Percentiles rank a stretch among this genome's conserved stretches.
Conservation (phyloP, 2,888 invertebrate species). For the Tachina grossa region DNA sequence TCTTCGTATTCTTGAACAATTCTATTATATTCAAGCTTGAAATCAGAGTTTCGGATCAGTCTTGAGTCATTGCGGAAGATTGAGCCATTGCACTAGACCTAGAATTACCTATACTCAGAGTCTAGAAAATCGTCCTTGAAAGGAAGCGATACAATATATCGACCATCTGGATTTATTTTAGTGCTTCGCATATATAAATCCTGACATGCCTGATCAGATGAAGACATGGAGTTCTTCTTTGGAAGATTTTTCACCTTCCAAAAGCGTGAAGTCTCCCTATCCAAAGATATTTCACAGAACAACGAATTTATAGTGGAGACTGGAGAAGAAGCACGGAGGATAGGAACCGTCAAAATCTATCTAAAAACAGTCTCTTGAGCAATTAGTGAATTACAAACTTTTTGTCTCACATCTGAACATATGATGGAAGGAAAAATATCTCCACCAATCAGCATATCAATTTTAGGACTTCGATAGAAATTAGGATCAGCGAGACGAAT, state of each 20-base stretch:
- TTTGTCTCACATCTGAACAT: background rate
- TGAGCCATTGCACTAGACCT: constrained; percentile 10
- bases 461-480: constrained; percentile 1
- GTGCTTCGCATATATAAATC: constrained; percentile 13
- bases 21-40: too few species aligned
- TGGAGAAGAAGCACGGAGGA: background rate
- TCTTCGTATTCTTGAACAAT: too few species aligned
- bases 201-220: constrained; percentile 23
- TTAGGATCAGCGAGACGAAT: constrained; percentile 35
- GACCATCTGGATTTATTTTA: constrained; percentile 22
- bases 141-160: constrained; percentile 22
- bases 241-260: too few species aligned
- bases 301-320: background rate
- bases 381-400: background rate
- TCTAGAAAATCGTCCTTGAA: constrained; percentile 5
- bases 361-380: constrained; percentile 48
- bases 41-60: background rate
- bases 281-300: too few species aligned
- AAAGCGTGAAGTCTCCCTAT: too few species aligned
- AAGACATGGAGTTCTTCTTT: too few species aligned
- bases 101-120: constrained; percentile 1
- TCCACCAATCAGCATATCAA: constrained; percentile 4
- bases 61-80: background rate
- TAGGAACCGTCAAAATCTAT: constrained; percentile 31
- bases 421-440: constrained; percentile 4